Evolutionary conservation across 2,797 vertebrate genomes (phyloP), one percentile per base, ranked within the genome.

Genomic region (Eurystomus glaucurus): DNA sequence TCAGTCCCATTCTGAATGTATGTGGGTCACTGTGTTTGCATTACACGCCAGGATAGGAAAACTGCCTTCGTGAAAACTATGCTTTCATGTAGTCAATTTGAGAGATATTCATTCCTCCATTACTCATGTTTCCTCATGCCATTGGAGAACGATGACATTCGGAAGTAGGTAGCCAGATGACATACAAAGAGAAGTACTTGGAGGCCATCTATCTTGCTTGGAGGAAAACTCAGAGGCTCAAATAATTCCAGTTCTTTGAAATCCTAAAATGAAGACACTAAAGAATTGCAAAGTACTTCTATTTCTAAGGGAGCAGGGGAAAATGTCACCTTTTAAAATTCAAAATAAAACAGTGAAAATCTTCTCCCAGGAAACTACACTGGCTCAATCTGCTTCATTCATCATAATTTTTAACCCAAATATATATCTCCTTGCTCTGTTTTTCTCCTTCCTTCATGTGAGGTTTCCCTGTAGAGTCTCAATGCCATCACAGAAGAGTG

Each of bases 1-100:
- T 95, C 95, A 93, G 91, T 64, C 48, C 62, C 45, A 11, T 91
- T 94, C 91, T 90, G 58, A 80, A 88, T 94, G 88, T 85, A 97
- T 97, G 71, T 97, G 93, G 97, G 96, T 97, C 94, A 97, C 88
- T 90, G 74, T 95, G 93, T 74, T 95, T 94, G 51, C 81, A 80
- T 93, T 87, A 95, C 94, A 74, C 70, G 79, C 71, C 92, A 90
- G 70, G 81, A 90, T 28, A 48, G 55, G 70, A 95, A 86, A 87
- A 81, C 41, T 83, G 68, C 60, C 68, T 96, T 87, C 9, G 3
- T 76, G 89, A 90, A 94, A 89, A 68, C 66, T 82, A 41, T 79
- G 74, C 93, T 97, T 97, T 98, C 92, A 96, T 95, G 83, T 83
- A 81, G 71, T 71, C 51, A 91, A 2, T 94, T 97, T 95, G 88